phyloP scores from a whole-genome alignment of 1,140 invertebrate species.

The Aphaenogaster ashmeadi region DNA sequence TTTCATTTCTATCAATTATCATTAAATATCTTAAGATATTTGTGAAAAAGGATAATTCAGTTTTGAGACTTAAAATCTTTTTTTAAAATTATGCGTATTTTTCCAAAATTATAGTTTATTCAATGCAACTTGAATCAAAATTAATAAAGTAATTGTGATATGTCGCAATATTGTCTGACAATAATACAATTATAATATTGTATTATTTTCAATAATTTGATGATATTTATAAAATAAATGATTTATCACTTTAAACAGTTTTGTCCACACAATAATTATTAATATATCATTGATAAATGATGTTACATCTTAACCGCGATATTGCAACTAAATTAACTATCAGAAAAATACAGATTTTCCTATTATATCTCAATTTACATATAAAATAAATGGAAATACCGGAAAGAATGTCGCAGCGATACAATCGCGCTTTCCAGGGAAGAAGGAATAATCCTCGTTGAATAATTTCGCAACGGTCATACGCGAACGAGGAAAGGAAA shows the following conservation, averaged over 20 bases:
- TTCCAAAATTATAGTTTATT: background rate
- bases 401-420: background rate
- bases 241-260: background rate
- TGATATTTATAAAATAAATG: conserved; percentile 16
- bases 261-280: background rate
- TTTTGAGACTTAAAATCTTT: background rate
- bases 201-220: background rate
- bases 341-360: background rate
- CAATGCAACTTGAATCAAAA: background rate
- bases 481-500: conserved; percentile 13
- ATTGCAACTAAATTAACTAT: background rate
- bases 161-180: background rate
- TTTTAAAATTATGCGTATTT: background rate
- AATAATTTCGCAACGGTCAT: conserved; percentile 12
- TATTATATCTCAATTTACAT: background rate
- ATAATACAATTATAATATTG: background rate
- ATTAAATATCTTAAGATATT: background rate
- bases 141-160: background rate
- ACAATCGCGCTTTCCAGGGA: conserved; percentile 1
- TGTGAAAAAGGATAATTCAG: background rate
- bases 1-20: background rate
- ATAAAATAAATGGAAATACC: conserved; percentile 10
- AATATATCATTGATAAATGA: background rate
- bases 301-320: background rate
- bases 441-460: conserved; percentile 9